These are phyloP conservation scores for Oreonectes daqikongensis DNA, from an alignment of 2,797 vertebrate species.

Conservation along the genomic window DNA sequence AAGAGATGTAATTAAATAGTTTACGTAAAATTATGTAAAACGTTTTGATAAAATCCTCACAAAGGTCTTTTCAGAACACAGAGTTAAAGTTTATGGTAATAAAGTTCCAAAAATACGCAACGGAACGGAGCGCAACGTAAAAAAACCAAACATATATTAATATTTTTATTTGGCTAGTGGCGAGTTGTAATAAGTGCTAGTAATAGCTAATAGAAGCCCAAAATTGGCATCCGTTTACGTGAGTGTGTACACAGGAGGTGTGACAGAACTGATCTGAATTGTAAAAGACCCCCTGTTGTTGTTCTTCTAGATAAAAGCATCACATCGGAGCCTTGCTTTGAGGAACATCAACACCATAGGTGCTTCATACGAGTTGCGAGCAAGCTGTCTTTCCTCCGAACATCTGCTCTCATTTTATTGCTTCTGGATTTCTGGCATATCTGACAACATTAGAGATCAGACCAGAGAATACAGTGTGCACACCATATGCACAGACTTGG, in stretches of 20 bases:
- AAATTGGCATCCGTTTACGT: neutral
- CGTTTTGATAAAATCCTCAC: no score
- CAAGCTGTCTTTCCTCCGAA: conserved; percentile 18
- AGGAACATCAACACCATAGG: neutral
- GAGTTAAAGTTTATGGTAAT: no score
- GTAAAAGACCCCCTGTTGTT: conserved; percentile 4
- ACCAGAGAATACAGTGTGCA: no score
- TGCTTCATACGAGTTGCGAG: conserved; percentile 2
- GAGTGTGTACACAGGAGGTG: neutral
- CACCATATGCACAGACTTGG: no score
- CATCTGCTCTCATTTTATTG: conserved; percentile 29
- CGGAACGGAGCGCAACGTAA: no score
- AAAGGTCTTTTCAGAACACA: no score
- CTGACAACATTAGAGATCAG: conserved; percentile 7
- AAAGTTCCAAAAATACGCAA: no score
- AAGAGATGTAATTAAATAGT: no score
- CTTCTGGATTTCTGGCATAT: conserved; percentile 21
- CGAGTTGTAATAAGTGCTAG: no score
- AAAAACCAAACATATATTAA: no score
- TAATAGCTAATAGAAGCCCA: neutral
- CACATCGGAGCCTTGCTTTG: conserved; percentile 27
- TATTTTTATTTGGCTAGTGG: no score
- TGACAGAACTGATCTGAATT: conserved; percentile 9
- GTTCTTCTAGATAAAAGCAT: conserved; percentile 16
- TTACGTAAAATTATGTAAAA: no score